Evolutionary conservation across 2,797 vertebrate genomes (phyloP), one percentile per base, ranked within the genome.

Genomic region (Meriones psammophilus): DNA sequence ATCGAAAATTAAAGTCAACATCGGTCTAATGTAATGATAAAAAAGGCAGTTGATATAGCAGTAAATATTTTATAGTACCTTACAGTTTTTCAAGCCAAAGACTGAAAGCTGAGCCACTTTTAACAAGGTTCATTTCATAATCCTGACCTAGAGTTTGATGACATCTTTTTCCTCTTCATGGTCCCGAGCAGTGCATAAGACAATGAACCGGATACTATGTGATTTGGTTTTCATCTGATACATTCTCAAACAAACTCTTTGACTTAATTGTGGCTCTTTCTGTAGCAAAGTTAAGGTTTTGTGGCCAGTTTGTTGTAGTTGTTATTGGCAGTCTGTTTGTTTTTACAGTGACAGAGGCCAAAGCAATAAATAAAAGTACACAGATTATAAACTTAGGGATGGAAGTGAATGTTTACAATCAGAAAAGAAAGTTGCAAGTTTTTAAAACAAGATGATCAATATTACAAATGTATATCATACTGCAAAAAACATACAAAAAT

Each of bases 1-100:
- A 86, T 85, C n/a, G 68, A 58, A 58, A 96, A 81, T 74, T 64
- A 50, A 94, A 92, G 39, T 68, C 36, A 33, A 42, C 50, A 56
- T 13, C 36, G 24, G 28, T 46, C 85, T 77, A 74, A 42, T 64
- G 80, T 64, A 86, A 69, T 54, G 66, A 84, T 42, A 54, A 54
- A 50, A n/a, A 30, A 14, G 8, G 54, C 78, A 17, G 46, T 46
- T 60, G 36, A 10, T 71, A 10, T 18, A 46, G 17, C 5, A 26
- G 64, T 15, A n/a, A 71, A 58, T 81, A 58, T 71, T 90, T 88
- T 12, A 62, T 20, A 62, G 68, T 22, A 90, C 50, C 42, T 50
- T 50, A 24, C n/a, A 26, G 81, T 15, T 54, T 90, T 18, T 30
- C 42, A 20, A n/a, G n/a, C 66, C 66, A 8, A 54, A 22, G 24